A percentile compares a stretch with the other conserved stretches of the same genome.
These are phyloP conservation scores for Cephus pygmeus DNA, from an alignment of 2,888 invertebrate genomes.

Conservation along the genomic window DNA sequence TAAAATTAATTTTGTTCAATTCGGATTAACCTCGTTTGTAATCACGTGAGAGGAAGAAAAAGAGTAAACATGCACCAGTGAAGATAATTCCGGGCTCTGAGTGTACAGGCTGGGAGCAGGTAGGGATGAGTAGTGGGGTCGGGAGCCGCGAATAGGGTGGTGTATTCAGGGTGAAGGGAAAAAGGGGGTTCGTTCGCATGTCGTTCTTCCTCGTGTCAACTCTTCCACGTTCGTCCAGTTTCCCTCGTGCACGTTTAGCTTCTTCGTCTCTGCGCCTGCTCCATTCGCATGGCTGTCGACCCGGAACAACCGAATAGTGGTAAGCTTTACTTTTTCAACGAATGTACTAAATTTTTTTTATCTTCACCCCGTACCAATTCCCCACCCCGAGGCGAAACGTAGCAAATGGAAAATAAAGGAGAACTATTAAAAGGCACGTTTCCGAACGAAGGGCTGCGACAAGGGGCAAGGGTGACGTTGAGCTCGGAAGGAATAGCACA, in stretches of 20 bases:
- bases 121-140: no score
- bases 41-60: slow-evolving; percentile 49
- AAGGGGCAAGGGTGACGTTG: no score
- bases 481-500: no score
- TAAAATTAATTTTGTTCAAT: slow-evolving; percentile 67
- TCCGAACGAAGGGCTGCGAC: slow-evolving; percentile 19
- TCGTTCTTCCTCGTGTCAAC: slow-evolving; percentile 14
- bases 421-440: slow-evolving; percentile 54
- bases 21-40: slow-evolving; percentile 66
- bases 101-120: no score
- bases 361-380: slow-evolving; percentile 22
- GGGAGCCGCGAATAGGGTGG: no score
- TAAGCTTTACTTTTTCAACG: slow-evolving; percentile 45
- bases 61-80: slow-evolving; percentile 51
- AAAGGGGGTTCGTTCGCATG: slow-evolving; percentile 4
- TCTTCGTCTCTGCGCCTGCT: slow-evolving; percentile 23
- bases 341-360: slow-evolving; percentile 42
- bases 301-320: slow-evolving; percentile 37
- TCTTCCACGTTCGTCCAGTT: slow-evolving; percentile 26
- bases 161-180: no score
- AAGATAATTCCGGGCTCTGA: slow-evolving; percentile 36
- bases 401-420: slow-evolving; percentile 41
- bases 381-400: slow-evolving; percentile 44
- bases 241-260: not conserved
- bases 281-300: slow-evolving; percentile 25